phyloP scores from a whole-genome alignment of 2,888 invertebrate species.

The Phyto melanocephala region DNA sequence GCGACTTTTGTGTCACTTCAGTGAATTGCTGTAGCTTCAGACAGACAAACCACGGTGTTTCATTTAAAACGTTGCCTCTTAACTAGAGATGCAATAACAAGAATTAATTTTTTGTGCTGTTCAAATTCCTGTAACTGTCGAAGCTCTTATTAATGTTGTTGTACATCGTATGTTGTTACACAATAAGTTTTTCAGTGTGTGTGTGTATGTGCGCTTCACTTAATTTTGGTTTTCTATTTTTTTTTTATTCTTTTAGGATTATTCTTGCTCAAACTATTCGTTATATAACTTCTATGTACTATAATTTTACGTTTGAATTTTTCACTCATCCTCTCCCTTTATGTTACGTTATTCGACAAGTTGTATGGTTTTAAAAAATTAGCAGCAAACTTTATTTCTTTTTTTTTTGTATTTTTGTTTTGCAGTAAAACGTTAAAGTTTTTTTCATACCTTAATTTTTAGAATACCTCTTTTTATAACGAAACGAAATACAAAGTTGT shows the following conservation, averaged over 20 bases:
- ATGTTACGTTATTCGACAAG: constrained; percentile 35
- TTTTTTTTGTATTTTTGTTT: constrained; percentile 13
- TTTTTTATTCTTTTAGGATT: not conserved
- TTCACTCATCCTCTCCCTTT: not conserved
- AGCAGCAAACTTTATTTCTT: constrained; percentile 9
- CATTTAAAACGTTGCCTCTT: constrained; percentile 14
- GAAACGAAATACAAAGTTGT: not conserved
- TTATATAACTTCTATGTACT: not conserved
- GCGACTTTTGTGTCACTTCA: not conserved
- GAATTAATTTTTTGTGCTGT: not conserved
- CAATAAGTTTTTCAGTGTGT: not conserved
- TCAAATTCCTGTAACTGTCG: not conserved
- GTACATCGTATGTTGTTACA: not conserved
- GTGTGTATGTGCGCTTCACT: constrained; percentile 29
- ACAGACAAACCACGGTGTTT: constrained; percentile 6
- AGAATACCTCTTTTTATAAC: constrained; percentile 6
- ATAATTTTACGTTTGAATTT: not conserved
- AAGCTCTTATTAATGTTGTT: not conserved
- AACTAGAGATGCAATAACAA: not conserved
- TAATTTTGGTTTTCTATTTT: constrained; percentile 34
- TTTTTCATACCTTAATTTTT: constrained; percentile 28
- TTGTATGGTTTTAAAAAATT: constrained; percentile 30
- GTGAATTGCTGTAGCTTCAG: constrained; percentile 5
- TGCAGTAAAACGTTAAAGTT: constrained; percentile 23
- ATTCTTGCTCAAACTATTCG: not conserved